phyloP scores from a whole-genome alignment of 2,888 invertebrate species.

The Eupithecia tripunctaria region DNA sequence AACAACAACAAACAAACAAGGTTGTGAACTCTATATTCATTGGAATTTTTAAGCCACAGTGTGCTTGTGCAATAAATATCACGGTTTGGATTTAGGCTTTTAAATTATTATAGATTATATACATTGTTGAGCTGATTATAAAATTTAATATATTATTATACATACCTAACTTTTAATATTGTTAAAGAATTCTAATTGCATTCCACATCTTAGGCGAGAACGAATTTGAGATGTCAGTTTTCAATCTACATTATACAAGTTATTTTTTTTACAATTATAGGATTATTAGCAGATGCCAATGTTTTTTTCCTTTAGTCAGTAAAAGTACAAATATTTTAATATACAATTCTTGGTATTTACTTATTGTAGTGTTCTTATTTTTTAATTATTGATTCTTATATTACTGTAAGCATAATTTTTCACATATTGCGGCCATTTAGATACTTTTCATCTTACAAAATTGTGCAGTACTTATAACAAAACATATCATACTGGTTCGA shows the following conservation, averaged over 20 bases:
- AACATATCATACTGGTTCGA: constrained; percentile 82
- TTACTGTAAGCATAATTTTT: constrained; percentile 83
- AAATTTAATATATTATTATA: constrained; percentile 86
- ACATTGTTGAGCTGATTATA: constrained; percentile 87
- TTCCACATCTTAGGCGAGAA: constrained; percentile 84
- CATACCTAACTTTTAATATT: constrained; percentile 79
- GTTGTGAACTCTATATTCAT: constrained; percentile 85
- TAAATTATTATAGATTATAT: constrained; percentile 86
- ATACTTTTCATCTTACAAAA: constrained; percentile 73
- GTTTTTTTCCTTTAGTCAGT: constrained; percentile 90
- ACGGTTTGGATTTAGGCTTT: constrained; percentile 86
- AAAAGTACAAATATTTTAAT: constrained; percentile 92
- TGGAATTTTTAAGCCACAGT: constrained; percentile 83
- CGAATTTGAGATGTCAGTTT: constrained; percentile 84
- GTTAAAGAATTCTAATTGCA: constrained; percentile 86
- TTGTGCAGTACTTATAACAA: constrained; percentile 78
- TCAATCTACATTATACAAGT: constrained; percentile 84
- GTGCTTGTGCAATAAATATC: constrained; percentile 86
- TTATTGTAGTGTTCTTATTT: constrained; percentile 83
- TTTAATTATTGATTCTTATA: constrained; percentile 81
- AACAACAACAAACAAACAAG: constrained; percentile 77
- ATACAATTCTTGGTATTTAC: constrained; percentile 85
- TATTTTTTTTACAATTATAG: constrained; percentile 83
- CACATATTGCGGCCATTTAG: constrained; percentile 76
- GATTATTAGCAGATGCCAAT: constrained; percentile 85